Base-by-base conservation (phyloP, 2,113 vertebrate species). In the Spea multiplicata region DNA sequence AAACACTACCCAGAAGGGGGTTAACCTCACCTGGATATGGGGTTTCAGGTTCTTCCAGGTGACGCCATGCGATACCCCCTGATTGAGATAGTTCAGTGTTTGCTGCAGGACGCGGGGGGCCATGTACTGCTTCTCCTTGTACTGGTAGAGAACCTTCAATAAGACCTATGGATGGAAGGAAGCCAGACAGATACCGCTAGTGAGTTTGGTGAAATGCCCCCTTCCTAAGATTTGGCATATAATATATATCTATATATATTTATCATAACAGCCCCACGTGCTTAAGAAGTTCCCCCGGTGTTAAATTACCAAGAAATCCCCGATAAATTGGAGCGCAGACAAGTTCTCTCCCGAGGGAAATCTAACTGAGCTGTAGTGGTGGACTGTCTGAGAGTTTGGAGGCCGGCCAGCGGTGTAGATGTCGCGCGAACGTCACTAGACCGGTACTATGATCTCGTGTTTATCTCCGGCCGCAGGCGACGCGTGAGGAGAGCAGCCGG, bases 1-100 rank as follows among this genome's bases (percentile, higher is more conserved):
- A 30, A 30, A 30, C 30, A 30, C 30, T 30, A 30, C 30, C 30
- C 30, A 30, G 30, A 30, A 30, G 30, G 30, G 30, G 30, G 30
- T 30, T 8, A 4, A 13, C 46, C 77, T 92, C 93, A 99, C 97
- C 93, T 99, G 97, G 87, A 99, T 97, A 87, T 97, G 96, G 80
- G 93, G 97, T 83, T 99, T 99, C 82, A 99, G 91, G 88, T 95
- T 97, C 62, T 96, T 98, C 97, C 97, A 99, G 53, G 97, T 99
- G 78, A 99, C 85, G 14, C 96, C 96, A 48, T 99, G 97, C 17
- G 95, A 95, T 81, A 99, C 95, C 81, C 96, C 97, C 91, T 98
- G 96, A 90, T 99, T 99, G 84, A 99, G 95, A 82, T 97, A 99
- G 87, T 99, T 99, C 74, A 99, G 91, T 0, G 97, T 96, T 88